Conservation (phyloP, 2,797 vertebrate species). For the Rhinichthys osculus region DNA sequence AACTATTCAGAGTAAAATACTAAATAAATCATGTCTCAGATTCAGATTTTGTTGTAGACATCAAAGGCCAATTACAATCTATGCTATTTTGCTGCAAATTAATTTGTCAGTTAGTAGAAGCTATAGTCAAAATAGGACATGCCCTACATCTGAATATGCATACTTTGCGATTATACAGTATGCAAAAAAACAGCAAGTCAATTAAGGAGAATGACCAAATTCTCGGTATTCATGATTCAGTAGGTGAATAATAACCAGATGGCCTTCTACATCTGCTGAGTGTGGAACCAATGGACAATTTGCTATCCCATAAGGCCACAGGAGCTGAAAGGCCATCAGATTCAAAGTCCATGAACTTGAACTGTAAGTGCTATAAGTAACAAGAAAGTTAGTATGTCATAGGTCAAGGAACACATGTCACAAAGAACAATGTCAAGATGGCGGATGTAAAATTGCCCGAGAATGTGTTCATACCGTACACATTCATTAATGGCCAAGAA, state of each 20-base stretch:
- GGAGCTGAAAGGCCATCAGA: background rate
- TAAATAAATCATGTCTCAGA: background rate
- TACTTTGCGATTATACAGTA: background rate
- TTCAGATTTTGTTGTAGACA: constrained; percentile 1
- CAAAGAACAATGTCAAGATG: background rate
- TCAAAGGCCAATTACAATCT: background rate
- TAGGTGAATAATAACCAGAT: background rate
- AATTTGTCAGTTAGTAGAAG: background rate
- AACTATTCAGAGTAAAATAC: background rate
- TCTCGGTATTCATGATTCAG: background rate
- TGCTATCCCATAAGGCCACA: background rate
- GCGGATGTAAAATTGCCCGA: background rate
- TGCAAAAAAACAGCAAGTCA: background rate
- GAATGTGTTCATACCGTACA: background rate
- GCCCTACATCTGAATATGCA: background rate
- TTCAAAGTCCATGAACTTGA: background rate
- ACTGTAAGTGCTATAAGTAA: background rate
- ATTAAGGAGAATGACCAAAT: background rate
- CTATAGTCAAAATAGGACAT: background rate
- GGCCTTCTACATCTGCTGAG: background rate
- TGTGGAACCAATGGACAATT: background rate
- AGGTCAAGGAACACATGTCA: background rate
- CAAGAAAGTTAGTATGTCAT: background rate
- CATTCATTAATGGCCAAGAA: background rate
- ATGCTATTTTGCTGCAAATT: background rate